These are phyloP conservation scores for Melanogrammus aeglefinus DNA, from an alignment of 2,797 vertebrate species.

Conservation along the genomic window DNA sequence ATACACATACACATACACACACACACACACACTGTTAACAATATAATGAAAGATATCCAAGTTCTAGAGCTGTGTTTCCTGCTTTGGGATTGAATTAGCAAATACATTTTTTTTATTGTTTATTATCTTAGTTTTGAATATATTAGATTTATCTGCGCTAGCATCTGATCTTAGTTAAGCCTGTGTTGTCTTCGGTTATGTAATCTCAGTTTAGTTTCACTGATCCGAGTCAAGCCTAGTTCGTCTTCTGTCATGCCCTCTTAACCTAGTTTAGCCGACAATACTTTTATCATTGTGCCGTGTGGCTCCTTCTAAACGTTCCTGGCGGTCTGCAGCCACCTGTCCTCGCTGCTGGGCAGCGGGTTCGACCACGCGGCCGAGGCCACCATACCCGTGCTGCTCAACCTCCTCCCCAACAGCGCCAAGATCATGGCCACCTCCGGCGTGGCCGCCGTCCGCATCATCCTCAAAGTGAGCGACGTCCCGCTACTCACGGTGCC, in stretches of 20 bases:
- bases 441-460: slow-evolving; percentile 83
- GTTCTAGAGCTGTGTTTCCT: no score
- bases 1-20: background rate
- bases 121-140: background rate
- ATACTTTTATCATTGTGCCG: background rate
- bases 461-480: slow-evolving; percentile 83
- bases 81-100: no score
- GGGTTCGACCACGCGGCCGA: slow-evolving; percentile 94
- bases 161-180: background rate
- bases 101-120: background rate
- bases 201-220: no score
- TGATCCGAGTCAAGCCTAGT: no score
- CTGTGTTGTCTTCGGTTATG: no score
- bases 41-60: no score
- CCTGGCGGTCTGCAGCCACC: slow-evolving; percentile 71
- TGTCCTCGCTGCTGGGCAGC: slow-evolving; percentile 86
- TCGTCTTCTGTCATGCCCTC: background rate
- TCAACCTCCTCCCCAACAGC: slow-evolving; percentile 92
- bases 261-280: background rate
- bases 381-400: slow-evolving; percentile 87
- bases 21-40: background rate
- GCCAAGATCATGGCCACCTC: slow-evolving; percentile 96
- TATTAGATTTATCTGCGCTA: no score
- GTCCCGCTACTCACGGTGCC: no score
- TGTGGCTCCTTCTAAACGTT: background rate